A percentile compares a stretch with the other conserved stretches of the same genome.
phyloP scores from a whole-genome alignment of 2,113 vertebrate species.

The Hystrix brachyura region DNA sequence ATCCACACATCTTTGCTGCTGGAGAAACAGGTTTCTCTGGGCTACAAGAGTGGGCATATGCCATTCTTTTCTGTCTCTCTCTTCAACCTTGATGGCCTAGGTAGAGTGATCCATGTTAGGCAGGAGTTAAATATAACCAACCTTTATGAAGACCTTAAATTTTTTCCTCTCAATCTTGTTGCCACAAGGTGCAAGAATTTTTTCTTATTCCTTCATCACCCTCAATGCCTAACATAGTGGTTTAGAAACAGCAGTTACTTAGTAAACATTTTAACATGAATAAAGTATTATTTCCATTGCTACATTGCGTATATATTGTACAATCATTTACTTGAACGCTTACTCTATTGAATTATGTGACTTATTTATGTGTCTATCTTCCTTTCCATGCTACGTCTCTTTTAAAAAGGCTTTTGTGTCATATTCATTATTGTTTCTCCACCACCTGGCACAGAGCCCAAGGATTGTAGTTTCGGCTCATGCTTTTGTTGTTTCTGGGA shows the following conservation, averaged over 20 bases:
- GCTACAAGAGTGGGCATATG: background rate
- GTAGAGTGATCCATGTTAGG: background rate
- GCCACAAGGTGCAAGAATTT: background rate
- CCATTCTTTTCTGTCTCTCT: background rate
- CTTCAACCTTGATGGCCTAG: background rate
- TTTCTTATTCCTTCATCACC: background rate
- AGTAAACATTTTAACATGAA: slow-evolving; percentile 33
- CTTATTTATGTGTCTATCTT: background rate
- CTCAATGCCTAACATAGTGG: background rate
- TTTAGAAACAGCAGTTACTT: background rate
- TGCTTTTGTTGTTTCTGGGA: background rate
- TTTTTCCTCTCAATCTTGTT: background rate
- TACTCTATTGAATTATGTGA: background rate
- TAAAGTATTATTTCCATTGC: background rate
- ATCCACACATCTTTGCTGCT: background rate
- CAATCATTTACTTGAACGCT: background rate
- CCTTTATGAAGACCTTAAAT: background rate
- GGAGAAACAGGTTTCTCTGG: background rate
- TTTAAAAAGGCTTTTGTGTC: background rate
- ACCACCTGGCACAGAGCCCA: background rate
- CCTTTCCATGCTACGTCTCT: background rate
- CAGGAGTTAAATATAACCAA: background rate
- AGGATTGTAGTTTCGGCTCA: background rate
- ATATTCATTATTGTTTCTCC: background rate
- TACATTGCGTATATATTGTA: background rate